phyloP scores from a whole-genome alignment of 2,797 vertebrate genomes.

The Sebastes steindachneri region DNA sequence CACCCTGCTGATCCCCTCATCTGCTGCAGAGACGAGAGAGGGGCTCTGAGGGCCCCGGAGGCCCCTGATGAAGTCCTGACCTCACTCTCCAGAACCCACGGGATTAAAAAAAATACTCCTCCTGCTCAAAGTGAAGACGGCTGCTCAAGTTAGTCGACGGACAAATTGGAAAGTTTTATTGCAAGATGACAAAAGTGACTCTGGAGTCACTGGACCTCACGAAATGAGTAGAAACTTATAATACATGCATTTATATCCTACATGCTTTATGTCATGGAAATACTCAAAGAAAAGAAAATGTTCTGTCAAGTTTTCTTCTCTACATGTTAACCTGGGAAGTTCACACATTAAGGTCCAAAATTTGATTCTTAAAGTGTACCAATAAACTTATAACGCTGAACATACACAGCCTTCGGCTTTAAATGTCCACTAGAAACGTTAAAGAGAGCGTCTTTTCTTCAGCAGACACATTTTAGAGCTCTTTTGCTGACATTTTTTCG shows the following conservation, averaged over 20 bases:
- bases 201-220: neutral
- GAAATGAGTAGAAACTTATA: neutral
- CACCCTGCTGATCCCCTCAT: slow-evolving; percentile 76
- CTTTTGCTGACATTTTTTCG: neutral
- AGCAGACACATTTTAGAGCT: neutral
- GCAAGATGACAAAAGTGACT: slow-evolving; percentile 25
- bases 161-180: slow-evolving; percentile 55
- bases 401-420: neutral
- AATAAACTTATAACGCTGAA: neutral
- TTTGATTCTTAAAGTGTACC: neutral
- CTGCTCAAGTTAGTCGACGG: slow-evolving; percentile 7
- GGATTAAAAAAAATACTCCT: slow-evolving; percentile 37
- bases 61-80: slow-evolving; percentile 67
- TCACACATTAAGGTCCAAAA: neutral
- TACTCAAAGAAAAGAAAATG: neutral
- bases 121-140: slow-evolving; percentile 28
- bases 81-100: slow-evolving; percentile 35
- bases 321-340: neutral
- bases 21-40: slow-evolving; percentile 48
- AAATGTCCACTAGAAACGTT: neutral
- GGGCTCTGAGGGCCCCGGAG: slow-evolving; percentile 43
- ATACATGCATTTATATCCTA: neutral
- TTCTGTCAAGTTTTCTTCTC: neutral
- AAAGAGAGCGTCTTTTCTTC: neutral
- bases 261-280: neutral